Percentiles rank a stretch among this genome's conserved stretches.
Conservation (phyloP, 2,113 vertebrate species). For the Corydoras sp. region DNA sequence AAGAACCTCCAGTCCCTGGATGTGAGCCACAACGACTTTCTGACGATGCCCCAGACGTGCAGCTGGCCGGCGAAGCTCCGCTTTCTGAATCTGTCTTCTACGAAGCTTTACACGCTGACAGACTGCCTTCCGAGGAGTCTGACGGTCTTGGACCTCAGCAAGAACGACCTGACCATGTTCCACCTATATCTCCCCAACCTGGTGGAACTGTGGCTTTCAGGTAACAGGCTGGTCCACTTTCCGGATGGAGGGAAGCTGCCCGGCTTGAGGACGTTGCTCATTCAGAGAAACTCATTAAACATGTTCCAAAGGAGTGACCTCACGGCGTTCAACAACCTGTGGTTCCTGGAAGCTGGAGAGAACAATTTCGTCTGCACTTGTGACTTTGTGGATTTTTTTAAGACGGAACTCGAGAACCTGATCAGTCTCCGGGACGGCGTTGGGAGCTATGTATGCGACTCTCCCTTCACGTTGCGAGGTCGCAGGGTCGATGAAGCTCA, state of each 20-base stretch:
- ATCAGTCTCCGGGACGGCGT: conserved; percentile 58
- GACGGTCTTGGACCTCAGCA: conserved; percentile 78
- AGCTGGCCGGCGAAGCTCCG: conserved; percentile 70
- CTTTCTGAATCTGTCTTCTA: conserved; percentile 75
- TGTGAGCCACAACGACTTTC: conserved; percentile 72
- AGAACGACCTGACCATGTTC: conserved; percentile 71
- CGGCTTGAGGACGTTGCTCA: conserved; percentile 58
- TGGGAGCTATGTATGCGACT: conserved; percentile 72
- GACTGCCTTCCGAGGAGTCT: conserved; percentile 65
- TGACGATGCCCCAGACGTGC: conserved; percentile 63
- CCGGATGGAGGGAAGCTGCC: conserved; percentile 60
- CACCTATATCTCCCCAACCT: conserved; percentile 59
- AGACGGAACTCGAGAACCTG: conserved; percentile 9
- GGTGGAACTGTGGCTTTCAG: conserved; percentile 73
- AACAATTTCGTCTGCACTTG: conserved; percentile 85
- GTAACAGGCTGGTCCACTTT: conserved; percentile 73
- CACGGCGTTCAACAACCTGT: conserved; percentile 55
- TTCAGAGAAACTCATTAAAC: conserved; percentile 71
- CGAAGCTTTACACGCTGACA: conserved; percentile 60
- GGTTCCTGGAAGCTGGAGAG: conserved; percentile 63
- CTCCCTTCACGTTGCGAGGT: conserved; percentile 67
- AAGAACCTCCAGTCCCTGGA: conserved; percentile 68
- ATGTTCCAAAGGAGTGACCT: conserved; percentile 64
- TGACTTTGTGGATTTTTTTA: conserved; percentile 70
- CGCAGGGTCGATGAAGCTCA: conserved; percentile 41